Evolutionary conservation across 2,797 vertebrate species (phyloP), one percentile per base, ranked within the genome.

Genomic region (Emydoidea blandingii): DNA sequence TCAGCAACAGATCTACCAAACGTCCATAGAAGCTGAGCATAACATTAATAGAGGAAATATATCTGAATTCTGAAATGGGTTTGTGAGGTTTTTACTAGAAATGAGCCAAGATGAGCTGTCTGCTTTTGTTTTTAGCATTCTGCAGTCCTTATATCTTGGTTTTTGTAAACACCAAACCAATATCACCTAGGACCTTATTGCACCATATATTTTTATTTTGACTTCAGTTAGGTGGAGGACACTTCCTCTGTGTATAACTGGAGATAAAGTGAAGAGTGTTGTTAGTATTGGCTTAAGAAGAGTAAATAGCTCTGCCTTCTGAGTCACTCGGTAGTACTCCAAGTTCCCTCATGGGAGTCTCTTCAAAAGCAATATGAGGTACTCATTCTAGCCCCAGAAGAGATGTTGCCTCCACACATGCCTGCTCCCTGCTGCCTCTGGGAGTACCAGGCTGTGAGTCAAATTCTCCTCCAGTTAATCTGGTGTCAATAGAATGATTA

Each of bases 341-440:
- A 90, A 27, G 56, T 34, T 1, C 59, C 10, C 37, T 49, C 50
- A 23, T 47, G 9, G 50, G 50, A 5, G 8, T 6, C 83, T 84
- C 72, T 65, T 84, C 25, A 79, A 44, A 53, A 84, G 12, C 34
- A 47, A 12, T 2, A 56, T 52, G 9, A 14, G 50, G 27, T 50
- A 4, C 1, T 56, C 74, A 81, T 62, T 81, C 21, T 83, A 72
- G 23, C 3, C 16, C 88, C 25, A 29, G 0, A 74, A 5, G 1
- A n/a, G 47, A 72, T 74, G 37, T 76, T 29, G 91, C 1, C 29
- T 3, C 5, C 57, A 2, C 31, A 16, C 37, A 44, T 23, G 87
- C 23, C 31, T 54, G 3, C 16, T 3, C 8, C 0, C 0, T 5
- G 1, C 8, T 85, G 5, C 18, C 49, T 12, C 29, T 1, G 1